phyloP scores from a whole-genome alignment of 1,140 invertebrate genomes.

The Drosophila nigrodunni region DNA sequence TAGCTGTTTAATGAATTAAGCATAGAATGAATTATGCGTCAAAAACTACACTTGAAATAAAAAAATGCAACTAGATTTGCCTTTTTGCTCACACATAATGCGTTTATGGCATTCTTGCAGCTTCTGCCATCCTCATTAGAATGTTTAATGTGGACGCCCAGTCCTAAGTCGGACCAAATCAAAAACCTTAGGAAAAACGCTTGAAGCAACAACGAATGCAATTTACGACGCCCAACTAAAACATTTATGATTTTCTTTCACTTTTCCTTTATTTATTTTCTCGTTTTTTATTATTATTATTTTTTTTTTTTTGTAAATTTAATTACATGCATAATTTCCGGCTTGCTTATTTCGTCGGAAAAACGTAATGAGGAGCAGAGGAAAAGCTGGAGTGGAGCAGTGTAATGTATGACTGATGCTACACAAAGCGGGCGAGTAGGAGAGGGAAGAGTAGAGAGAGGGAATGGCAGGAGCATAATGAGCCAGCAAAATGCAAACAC shows the following conservation, averaged over 20 bases:
- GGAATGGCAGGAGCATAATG: conserved; percentile 50
- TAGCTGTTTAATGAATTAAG: conserved; percentile 5
- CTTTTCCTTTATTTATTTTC: neutral
- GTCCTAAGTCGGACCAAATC: neutral
- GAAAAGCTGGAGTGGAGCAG: neutral
- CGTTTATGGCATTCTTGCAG: conserved; percentile 2
- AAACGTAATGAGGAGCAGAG: neutral
- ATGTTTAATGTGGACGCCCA: conserved; percentile 6
- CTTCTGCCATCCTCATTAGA: neutral
- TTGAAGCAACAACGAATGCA: conserved; percentile 14
- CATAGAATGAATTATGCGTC: neutral
- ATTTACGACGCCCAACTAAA: conserved; percentile 27
- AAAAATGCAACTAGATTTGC: neutral
- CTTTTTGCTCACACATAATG: conserved; percentile 4
- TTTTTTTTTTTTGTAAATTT: conserved; percentile 39
- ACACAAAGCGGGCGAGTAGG: neutral
- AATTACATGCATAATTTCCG: conserved; percentile 59
- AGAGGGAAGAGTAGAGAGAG: conserved; percentile 9
- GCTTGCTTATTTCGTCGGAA: conserved; percentile 36
- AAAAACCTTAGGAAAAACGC: conserved; percentile 1
- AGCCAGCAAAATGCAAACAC: conserved; percentile 75
- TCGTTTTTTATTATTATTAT: neutral
- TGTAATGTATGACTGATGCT: conserved; percentile 21
- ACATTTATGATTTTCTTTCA: conserved; percentile 23
- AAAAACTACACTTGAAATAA: neutral